Conservation (phyloP, 2,113 vertebrate species). For the Ammospiza nelsoni region DNA sequence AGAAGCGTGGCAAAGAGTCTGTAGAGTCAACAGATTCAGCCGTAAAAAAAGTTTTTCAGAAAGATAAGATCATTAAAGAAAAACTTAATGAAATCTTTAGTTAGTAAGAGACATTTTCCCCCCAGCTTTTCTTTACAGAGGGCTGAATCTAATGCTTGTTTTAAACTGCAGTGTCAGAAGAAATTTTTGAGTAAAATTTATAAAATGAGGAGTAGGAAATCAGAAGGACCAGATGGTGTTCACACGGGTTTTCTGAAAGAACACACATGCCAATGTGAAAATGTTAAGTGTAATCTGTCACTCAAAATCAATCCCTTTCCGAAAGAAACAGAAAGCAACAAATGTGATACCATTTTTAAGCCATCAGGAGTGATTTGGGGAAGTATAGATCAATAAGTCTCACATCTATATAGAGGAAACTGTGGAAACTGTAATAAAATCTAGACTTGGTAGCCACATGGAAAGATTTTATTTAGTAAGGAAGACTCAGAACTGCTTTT, state of each 20-base stretch:
- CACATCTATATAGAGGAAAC: background rate
- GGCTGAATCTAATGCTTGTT: background rate
- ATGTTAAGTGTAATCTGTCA: slow-evolving; percentile 29
- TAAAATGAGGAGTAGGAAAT: slow-evolving; percentile 17
- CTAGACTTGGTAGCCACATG: background rate
- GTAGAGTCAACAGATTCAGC: background rate
- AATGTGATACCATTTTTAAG: background rate
- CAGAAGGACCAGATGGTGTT: slow-evolving; percentile 28
- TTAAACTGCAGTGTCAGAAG: slow-evolving; percentile 28
- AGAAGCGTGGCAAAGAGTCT: background rate
- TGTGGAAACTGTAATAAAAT: background rate
- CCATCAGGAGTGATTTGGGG: background rate
- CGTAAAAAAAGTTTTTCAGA: slow-evolving; percentile 8
- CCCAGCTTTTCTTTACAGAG: background rate
- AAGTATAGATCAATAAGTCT: background rate
- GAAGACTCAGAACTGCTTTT: slow-evolving; percentile 11
- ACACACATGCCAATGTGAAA: background rate
- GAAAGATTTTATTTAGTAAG: background rate
- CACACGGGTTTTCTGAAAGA: background rate
- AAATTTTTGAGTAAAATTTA: slow-evolving; percentile 8
- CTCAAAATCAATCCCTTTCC: slow-evolving; percentile 12
- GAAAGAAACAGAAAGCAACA: slow-evolving; percentile 4
- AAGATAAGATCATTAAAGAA: background rate
- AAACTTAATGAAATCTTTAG: background rate
- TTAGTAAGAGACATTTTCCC: background rate